Evolutionary conservation across 92 coral and sea anemone species (phyloP).

Genomic region (Meandrina meandrites): DNA sequence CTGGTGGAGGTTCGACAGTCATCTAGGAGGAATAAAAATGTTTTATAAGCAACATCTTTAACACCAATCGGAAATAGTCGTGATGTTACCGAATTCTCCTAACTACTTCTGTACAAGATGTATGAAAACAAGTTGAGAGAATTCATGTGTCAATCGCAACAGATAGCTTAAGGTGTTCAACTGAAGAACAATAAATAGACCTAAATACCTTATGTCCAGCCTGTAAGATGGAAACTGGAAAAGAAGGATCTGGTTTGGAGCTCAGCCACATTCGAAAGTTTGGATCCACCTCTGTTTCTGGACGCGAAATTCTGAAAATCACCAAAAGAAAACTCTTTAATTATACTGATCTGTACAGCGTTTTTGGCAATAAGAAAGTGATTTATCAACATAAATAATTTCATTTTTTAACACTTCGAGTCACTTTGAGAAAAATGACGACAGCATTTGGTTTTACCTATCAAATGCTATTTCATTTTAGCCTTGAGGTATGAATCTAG

Average conservation of each 20-base stretch:
- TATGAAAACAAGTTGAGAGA: neutral
- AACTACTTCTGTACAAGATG: neutral
- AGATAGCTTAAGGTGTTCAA: neutral
- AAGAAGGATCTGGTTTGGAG: constrained; percentile 90
- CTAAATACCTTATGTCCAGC: constrained; percentile 95
- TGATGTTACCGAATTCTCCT: neutral
- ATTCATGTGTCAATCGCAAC: neutral
- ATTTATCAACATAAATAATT: too few relatives aligned
- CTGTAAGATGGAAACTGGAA: constrained; percentile 94
- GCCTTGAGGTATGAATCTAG: too few relatives aligned
- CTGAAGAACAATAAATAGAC: too few relatives aligned
- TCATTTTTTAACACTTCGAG: too few relatives aligned
- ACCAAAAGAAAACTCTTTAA: neutral
- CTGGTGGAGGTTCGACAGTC: constrained; percentile 98
- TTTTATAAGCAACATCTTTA: neutral
- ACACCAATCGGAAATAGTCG: too few relatives aligned
- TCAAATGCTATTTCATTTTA: too few relatives aligned
- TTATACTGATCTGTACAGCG: neutral
- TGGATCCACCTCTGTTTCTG: constrained; percentile 81
- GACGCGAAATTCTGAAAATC: constrained; percentile 73
- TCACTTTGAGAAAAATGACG: too few relatives aligned
- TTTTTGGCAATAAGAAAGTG: too few relatives aligned
- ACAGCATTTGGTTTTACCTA: too few relatives aligned
- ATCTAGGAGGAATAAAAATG: constrained; percentile 53
- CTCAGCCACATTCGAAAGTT: constrained; percentile 99